Evolutionary conservation across 1,140 invertebrate genomes (phyloP), one percentile per base, ranked within the genome.

Genomic region (Coptotermes formosanus): DNA sequence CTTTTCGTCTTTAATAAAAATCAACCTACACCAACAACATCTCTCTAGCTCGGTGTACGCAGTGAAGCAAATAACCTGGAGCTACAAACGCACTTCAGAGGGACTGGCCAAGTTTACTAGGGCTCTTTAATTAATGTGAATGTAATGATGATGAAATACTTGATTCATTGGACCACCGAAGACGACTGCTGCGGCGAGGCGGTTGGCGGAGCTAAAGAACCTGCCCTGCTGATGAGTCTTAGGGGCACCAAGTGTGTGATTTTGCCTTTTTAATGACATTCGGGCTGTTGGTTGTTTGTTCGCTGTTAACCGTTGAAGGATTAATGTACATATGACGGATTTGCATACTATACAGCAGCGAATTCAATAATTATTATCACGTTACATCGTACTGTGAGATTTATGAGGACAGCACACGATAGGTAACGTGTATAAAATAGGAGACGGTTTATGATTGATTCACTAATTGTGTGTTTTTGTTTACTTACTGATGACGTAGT

Each of bases 141-240:
- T 38, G 38, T 75, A 30, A 75, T 75, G 64, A 75, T 75, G 64
- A 75, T 75, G 64, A 75, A 75, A 75, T 75, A 75, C 64, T n/a
- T 75, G n/a, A 75, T 30, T 75, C n/a, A 25, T 30, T 30, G 64
- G 64, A 75, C 64, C 64, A 75, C 64, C 64, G 64, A n/a, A 75
- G 64, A 75, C 64, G 64, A 75, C 8, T 75, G 64, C n/a, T 7
- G 1, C 3, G 64, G 64, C 64, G 25, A 25, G 64, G 64, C 25
- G 64, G 14, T 19, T 21, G 25, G 21, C 12, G 59, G 25, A n/a
- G 25, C 59, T 8, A 30, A 30, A 30, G 25, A 75, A 75, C 25
- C 64, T 75, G 64, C 64, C n/a, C n/a, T 14, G n/a, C 64, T 75
- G 25, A 75, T 75, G 64, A 75, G 64, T 25, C 25, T 75, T 25